Conservation (phyloP, 2,888 invertebrate genomes). For the Halictus quadricinctus region DNA sequence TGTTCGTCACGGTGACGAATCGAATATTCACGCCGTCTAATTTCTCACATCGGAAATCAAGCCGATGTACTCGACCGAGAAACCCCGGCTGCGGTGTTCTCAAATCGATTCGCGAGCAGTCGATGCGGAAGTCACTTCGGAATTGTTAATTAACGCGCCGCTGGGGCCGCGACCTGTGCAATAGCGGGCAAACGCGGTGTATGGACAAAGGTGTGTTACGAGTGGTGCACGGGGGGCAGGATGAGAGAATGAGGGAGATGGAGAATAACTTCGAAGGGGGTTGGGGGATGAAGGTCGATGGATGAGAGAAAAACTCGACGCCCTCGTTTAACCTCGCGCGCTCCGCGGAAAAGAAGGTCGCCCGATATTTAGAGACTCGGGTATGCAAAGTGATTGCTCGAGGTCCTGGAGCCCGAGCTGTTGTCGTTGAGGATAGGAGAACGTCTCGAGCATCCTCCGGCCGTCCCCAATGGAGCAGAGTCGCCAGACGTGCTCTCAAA, state of each 20-base stretch:
- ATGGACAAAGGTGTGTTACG: background rate
- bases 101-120: slow-evolving; percentile 49
- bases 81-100: slow-evolving; percentile 20
- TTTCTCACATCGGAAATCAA: slow-evolving; percentile 29
- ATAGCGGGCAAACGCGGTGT: slow-evolving; percentile 2
- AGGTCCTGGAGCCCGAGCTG: background rate
- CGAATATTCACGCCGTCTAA: slow-evolving; percentile 24
- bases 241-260: background rate
- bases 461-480: background rate
- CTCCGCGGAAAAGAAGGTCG: slow-evolving; percentile 31
- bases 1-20: background rate
- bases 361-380: slow-evolving; percentile 38
- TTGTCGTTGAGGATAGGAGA: background rate
- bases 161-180: slow-evolving; percentile 4
- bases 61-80: slow-evolving; percentile 19
- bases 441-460: background rate
- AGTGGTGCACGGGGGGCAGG: background rate
- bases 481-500: background rate
- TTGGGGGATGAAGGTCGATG: slow-evolving; percentile 9
- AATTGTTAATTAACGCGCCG: slow-evolving; percentile 56
- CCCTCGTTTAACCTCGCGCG: slow-evolving; percentile 50
- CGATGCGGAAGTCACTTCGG: slow-evolving; percentile 45
- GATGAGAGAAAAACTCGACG: slow-evolving; percentile 32
- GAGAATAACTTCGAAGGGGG: background rate
- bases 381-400: slow-evolving; percentile 33